Evolutionary conservation across 2,113 vertebrate species (phyloP), one percentile per base, ranked within the genome.

Genomic region (Dipodomys stephensi): DNA sequence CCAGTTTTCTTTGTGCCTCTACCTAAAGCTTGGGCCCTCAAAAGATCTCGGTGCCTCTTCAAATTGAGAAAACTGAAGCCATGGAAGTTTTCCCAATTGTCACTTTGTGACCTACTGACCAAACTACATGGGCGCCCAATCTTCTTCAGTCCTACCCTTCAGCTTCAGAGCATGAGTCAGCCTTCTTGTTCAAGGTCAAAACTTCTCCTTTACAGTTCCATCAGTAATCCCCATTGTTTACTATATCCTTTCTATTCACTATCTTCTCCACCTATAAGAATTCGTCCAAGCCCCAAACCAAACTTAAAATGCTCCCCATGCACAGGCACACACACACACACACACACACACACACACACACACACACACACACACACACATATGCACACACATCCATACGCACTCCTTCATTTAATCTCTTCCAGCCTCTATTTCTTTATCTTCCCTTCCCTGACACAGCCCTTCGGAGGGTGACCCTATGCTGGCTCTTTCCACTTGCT

Each of bases 201-300:
- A 10, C 22, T 28, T 88, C 67, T 80, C 8, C 35, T 57, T 87
- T 27, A 78, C 8, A 69, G 22, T 20, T 86, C 65, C 7, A 57
- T 69, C 62, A 20, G 6, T 18, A 28, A 10, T 60, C 23, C 44
- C 4, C 15, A 71, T 80, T 35, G 91, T 87, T 85, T 35, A 79
- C n/a, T 85, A 8, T 4, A 7, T 79, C n/a, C 27, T 91, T 87
- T 80, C 44, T 83, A 67, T 18, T 94, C 46, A 73, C 73, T 77
- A 80, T 86, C 28, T 73, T 90, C n/a, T 94, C 25, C 83, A 57
- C 39, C 77, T 84, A 77, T 69, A 81, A 77, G 79, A 74, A 79
- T 4, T 13, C 7, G 28, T 80, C 35, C 25, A 92, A 62, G 8
- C 10, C 49, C 49, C 39, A 32, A 44, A 72, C 2, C 57, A 83